Percentiles rank a stretch among this genome's conserved stretches.
These are phyloP conservation scores for Agrenia bidenticulata DNA, from an alignment of 2,888 invertebrate species.

Conservation along the genomic window DNA sequence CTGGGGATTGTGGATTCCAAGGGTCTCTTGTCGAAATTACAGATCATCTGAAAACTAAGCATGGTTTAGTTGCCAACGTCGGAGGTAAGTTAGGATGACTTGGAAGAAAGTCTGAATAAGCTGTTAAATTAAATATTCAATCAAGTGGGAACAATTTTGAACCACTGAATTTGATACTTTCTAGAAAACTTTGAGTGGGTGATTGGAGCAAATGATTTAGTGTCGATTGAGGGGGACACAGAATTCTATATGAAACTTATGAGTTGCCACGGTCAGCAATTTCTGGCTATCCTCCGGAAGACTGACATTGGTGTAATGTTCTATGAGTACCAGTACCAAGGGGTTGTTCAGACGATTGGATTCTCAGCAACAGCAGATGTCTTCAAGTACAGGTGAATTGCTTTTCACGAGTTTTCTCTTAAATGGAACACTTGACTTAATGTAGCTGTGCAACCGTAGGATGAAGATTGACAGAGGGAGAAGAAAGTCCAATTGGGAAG, in stretches of 20 bases:
- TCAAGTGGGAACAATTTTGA: no score
- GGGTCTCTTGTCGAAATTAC: constrained; percentile 20
- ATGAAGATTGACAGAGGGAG: constrained; percentile 23
- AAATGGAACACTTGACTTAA: not conserved
- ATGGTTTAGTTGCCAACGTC: not conserved
- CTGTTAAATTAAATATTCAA: no score
- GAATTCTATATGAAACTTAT: constrained; percentile 18
- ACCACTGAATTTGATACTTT: no score
- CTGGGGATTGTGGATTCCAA: constrained; percentile 12
- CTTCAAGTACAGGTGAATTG: constrained; percentile 25
- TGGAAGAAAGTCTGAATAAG: no score
- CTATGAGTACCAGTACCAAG: constrained; percentile 15
- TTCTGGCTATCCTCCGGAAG: constrained; percentile 16
- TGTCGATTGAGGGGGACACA: not conserved
- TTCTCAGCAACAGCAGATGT: constrained; percentile 3
- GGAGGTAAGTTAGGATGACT: no score
- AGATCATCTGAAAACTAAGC: constrained; percentile 18
- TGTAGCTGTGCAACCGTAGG: not conserved
- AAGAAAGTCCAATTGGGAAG: constrained; percentile 18
- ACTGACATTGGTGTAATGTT: not conserved
- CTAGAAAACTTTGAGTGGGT: not conserved
- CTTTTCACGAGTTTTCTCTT: not conserved
- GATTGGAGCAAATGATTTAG: not conserved
- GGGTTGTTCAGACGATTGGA: constrained; percentile 20
- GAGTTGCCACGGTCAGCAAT: constrained; percentile 5